Evolutionary conservation across 2,113 vertebrate genomes (phyloP), one percentile per base, ranked within the genome.

Genomic region (Otocyon megalotis): DNA sequence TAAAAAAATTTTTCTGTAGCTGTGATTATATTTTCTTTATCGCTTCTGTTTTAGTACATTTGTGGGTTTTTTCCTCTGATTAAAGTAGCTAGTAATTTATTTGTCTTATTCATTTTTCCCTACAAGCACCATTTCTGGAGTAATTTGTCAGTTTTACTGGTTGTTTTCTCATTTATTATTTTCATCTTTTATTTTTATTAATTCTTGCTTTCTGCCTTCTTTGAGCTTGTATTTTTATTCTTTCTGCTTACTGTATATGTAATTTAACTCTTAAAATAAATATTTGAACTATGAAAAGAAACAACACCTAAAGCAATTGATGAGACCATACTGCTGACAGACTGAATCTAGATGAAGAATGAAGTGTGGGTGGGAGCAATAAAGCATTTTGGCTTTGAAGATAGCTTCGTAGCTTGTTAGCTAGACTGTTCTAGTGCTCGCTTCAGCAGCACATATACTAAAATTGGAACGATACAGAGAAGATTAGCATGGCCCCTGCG

Each of bases 171-270:
- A 16, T 43, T 93, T 62, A 89, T 82, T 79, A 54, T 94, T 95
- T 91, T 94, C 53, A 71, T 4, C 11, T 86, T 88, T 94, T 50
- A 77, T 93, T 71, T 94, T 96, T 53, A 58, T 79, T 77, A 85
- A 90, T 94, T 87, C 14, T 32, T 88, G 69, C 20, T 5, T 88
- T 85, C 20, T 65, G 8, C 26, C 63, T 76, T 79, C 26, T 90
- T 71, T 4, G 26, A 5, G 2, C 50, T 67, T 86, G 3, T 89
- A 28, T 35, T 93, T 85, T 81, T 93, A 5, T 71, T 92, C 26
- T 30, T 62, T 94, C 50, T 81, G 8, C 4, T 72, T 69, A n/a
- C 5, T 88, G 30, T 76, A 3, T 24, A 74, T 87, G 35, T 37
- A 79, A 84, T 54, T 80, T 93, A 77, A 4, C 43, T 26, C 74